These are phyloP conservation scores for Caranx melampygus DNA, from an alignment of 2,113 vertebrate genomes.

Conservation along the genomic window DNA sequence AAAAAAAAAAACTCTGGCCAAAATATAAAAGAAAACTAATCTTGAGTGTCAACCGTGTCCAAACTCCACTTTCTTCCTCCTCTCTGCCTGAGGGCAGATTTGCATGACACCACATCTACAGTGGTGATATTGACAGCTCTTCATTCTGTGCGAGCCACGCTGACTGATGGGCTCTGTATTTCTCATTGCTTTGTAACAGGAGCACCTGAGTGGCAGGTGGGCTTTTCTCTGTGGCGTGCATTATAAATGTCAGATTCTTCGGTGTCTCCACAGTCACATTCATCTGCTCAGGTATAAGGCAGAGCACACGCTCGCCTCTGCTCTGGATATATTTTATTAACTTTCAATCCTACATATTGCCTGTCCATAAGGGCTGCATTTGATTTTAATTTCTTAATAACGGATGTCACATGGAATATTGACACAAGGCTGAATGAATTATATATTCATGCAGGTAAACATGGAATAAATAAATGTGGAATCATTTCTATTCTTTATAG, in stretches of 20 bases:
- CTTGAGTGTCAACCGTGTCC: constrained; percentile 32
- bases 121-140: constrained; percentile 41
- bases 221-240: not conserved
- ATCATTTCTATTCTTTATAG: not conserved
- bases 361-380: not conserved
- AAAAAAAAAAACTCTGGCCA: not conserved
- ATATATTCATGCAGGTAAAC: not conserved
- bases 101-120: constrained; percentile 23
- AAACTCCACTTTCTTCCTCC: not conserved
- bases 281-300: not conserved
- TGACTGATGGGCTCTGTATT: constrained; percentile 23
- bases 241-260: constrained; percentile 4
- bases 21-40: constrained; percentile 3
- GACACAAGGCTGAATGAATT: not conserved
- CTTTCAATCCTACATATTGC: not conserved
- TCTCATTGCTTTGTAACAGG: constrained; percentile 7
- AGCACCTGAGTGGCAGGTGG: constrained; percentile 19
- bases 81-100: constrained; percentile 12
- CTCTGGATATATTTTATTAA: not conserved
- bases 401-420: not conserved
- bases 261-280: not conserved
- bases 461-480: not conserved
- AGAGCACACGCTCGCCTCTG: not conserved
- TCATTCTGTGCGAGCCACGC: not conserved
- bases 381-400: not conserved